Evolutionary conservation across 2,797 vertebrate species (phyloP), one percentile per base, ranked within the genome.

Genomic region (Xenopus petersii): DNA sequence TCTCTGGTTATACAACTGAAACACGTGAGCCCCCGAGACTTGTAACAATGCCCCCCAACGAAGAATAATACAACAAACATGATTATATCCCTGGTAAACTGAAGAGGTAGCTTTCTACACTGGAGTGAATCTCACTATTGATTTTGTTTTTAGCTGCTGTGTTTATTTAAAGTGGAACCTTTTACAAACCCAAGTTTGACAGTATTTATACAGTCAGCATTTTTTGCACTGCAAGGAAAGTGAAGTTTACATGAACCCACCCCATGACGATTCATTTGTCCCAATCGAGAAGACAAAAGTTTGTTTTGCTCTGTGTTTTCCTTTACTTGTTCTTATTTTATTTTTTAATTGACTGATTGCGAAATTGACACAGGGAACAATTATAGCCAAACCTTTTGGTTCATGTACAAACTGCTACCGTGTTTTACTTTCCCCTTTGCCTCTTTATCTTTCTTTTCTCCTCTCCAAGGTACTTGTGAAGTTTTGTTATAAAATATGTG

Each of bases 91-190:
- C 49, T 78, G 83, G 72, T 83, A 83, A 82, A 85, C 83, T 85
- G 81, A 84, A 84, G 84, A 78, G 79, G 85, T 88, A 88, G 89
- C 86, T 85, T 79, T 80, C 64, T 88, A 89, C 89, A 90, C 86
- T 90, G 84, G 87, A 88, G 88, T 80, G 78, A 91, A 85, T 91
- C 89, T 93, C 86, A 84, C 86, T 91, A 92, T 91, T 96, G 92
- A 93, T 93, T 60, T 94, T 90, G 91, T 93, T 56, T 94, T 90
- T 91, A 86, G 92, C 91, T 93, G 89, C 91, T 92, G 87, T 93
- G 84, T 89, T 87, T 87, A 85, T 92, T 93, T 89, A 89, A 93
- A 91, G 90, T 93, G 94, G 92, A 92, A 91, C 90, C 92, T 90
- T 88, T 88, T 93, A 17, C 49, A 81, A 84, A 81, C 81, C 87